Conservation (phyloP, 2,888 invertebrate species). For the Drosophila borborema region DNA sequence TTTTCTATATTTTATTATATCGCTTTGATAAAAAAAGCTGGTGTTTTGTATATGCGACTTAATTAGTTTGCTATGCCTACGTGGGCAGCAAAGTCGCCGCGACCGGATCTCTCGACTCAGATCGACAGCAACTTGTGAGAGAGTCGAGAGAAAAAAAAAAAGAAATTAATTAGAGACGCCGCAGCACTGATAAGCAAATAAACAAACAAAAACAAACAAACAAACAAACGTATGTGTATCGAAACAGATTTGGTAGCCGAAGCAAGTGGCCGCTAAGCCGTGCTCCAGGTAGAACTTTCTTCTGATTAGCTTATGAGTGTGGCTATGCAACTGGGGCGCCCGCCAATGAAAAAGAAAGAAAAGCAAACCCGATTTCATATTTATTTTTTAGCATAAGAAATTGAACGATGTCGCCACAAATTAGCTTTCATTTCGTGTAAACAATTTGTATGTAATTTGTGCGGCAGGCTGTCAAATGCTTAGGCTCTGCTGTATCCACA, state of each 20-base stretch:
- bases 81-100: conserved; percentile 56
- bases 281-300: conserved; percentile 66
- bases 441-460: conserved; percentile 44
- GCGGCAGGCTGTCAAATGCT: neutral
- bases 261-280: conserved; percentile 23
- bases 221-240: conserved; percentile 36
- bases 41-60: conserved; percentile 75
- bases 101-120: conserved; percentile 64
- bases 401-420: conserved; percentile 39
- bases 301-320: conserved; percentile 37
- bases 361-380: conserved; percentile 32
- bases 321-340: conserved; percentile 36
- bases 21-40: conserved; percentile 67
- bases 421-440: conserved; percentile 43
- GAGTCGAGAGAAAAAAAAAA: conserved; percentile 25
- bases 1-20: conserved; percentile 55
- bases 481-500: conserved; percentile 10
- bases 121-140: conserved; percentile 34
- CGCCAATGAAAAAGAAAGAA: conserved; percentile 14
- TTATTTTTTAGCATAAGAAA: conserved; percentile 28
- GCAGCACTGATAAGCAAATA: conserved; percentile 71
- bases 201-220: conserved; percentile 53
- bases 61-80: conserved; percentile 70
- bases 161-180: conserved; percentile 73
- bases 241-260: conserved; percentile 23